Evolutionary conservation across 1,140 invertebrate genomes (phyloP), one percentile per base, ranked within the genome.

Genomic region (Heliconius himera): DNA sequence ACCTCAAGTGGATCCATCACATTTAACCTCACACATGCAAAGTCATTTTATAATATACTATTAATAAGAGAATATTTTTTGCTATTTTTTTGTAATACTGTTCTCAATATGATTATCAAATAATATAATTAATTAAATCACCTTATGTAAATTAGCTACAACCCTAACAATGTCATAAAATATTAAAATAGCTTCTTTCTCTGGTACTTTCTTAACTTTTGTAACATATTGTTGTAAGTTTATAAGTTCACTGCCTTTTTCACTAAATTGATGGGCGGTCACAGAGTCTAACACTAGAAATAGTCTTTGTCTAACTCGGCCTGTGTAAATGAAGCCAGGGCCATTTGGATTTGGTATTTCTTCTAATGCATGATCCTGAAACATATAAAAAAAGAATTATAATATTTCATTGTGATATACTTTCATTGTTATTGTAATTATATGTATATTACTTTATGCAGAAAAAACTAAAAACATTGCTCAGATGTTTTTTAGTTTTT

Each of bases 141-240:
- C 96, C 95, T 97, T 96, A 95, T 98, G 97, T 75, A 98, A 95
- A 91, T 96, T 96, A 51, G 96, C 95, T 8, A 98, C 97, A 78
- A 98, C 96, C 86, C 95, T 95, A 20, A 98, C 97, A 84, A 97
- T 97, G 90, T 97, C 96, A 87, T 96, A 96, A 88, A 98, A 98
- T 88, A 98, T 97, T 54, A 96, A 88, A 66, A 98, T 95, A 38
- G 97, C 96, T 92, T 98, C 97, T 85, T 96, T 96, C 89, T 98
- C 97, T 13, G 95, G 95, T 41, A 98, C 95, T 91, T 97, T 97
- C 85, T 97, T 97, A 83, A 97, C 97, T 91, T 96, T 96, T 73
- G 97, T 98, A 8, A 98, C 97, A 93, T 98, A 97, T 89, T 98
- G 97, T 85, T 98, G 97, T 11, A 98, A 93, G 91, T 98, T 98